Evolutionary conservation across 2,888 invertebrate genomes (phyloP).

Genomic region (Pilophorus perplexus): DNA sequence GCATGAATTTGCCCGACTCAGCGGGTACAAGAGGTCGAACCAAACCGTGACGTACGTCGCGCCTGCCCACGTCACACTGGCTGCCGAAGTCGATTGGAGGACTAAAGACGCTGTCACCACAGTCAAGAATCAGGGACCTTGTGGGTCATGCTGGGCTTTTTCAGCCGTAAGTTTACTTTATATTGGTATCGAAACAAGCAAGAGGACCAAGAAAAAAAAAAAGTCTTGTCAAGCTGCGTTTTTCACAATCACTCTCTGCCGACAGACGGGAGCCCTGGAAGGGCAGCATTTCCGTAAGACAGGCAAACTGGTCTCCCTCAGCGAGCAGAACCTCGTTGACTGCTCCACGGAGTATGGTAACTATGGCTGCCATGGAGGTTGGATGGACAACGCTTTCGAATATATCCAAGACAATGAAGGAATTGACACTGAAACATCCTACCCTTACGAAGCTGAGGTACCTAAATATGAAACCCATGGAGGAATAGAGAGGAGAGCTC

Average conservation of each 20-base stretch:
- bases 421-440: slow-evolving; percentile 82
- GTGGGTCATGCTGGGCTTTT: slow-evolving; percentile 83
- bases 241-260: no score
- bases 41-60: slow-evolving; percentile 58
- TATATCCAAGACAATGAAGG: slow-evolving; percentile 81
- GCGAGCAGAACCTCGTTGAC: slow-evolving; percentile 90
- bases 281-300: slow-evolving; percentile 81
- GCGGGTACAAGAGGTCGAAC: slow-evolving; percentile 62
- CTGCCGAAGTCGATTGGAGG: slow-evolving; percentile 81
- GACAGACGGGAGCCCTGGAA: slow-evolving; percentile 87
- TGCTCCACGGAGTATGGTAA: slow-evolving; percentile 81
- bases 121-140: slow-evolving; percentile 81
- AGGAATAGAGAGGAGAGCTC: no score
- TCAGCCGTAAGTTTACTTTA: slow-evolving; percentile 72
- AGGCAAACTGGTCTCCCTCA: slow-evolving; percentile 74
- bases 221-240: no score
- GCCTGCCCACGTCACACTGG: slow-evolving; percentile 68
- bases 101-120: slow-evolving; percentile 77
- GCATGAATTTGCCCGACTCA: slow-evolving; percentile 72
- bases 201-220: no score
- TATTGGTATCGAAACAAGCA: no score
- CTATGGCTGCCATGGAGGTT: slow-evolving; percentile 85
- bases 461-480: no score
- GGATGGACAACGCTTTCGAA: slow-evolving; percentile 79
- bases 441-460: slow-evolving; percentile 77